A percentile compares a stretch with the other conserved stretches of the same genome.
Conservation (phyloP, 1,140 invertebrate species). For the Drosophila orena region DNA sequence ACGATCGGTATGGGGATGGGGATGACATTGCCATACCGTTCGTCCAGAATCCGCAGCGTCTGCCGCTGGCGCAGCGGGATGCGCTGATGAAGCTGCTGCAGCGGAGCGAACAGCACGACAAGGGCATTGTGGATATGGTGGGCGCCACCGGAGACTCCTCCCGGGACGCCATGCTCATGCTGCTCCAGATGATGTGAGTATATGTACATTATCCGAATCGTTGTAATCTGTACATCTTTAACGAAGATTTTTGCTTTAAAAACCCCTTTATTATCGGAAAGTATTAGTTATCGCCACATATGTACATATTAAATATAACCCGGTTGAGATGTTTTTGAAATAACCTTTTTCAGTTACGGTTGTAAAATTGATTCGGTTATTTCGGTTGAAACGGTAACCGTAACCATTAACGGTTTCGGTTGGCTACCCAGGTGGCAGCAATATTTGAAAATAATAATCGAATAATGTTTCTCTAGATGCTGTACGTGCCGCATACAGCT, state of each 20-base stretch:
- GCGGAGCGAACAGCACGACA: constrained; percentile 45
- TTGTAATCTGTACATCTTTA: too few relatives aligned
- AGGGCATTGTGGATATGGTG: constrained; percentile 47
- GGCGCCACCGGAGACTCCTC: constrained; percentile 13
- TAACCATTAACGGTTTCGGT: constrained; percentile 9
- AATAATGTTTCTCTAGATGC: constrained; percentile 16
- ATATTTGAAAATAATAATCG: constrained; percentile 4
- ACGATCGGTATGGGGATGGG: neutral
- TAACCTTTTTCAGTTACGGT: constrained; percentile 4
- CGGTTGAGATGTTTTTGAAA: neutral
- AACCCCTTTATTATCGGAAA: neutral
- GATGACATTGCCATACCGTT: constrained; percentile 26
- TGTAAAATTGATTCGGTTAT: constrained; percentile 11
- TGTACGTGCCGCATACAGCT: neutral
- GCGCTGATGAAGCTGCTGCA: constrained; percentile 53
- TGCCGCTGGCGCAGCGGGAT: constrained; percentile 35
- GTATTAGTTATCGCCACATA: neutral
- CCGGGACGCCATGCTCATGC: constrained; percentile 26
- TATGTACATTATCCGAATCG: too few relatives aligned
- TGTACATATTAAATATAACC: too few relatives aligned
- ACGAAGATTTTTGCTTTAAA: too few relatives aligned
- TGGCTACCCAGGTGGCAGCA: constrained; percentile 8
- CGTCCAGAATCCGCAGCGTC: constrained; percentile 37
- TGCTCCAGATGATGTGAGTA: constrained; percentile 67
- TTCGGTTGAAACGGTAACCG: constrained; percentile 8